These are phyloP conservation scores for Dissostichus mawsoni DNA, from an alignment of 2,113 vertebrate species.

Conservation along the genomic window DNA sequence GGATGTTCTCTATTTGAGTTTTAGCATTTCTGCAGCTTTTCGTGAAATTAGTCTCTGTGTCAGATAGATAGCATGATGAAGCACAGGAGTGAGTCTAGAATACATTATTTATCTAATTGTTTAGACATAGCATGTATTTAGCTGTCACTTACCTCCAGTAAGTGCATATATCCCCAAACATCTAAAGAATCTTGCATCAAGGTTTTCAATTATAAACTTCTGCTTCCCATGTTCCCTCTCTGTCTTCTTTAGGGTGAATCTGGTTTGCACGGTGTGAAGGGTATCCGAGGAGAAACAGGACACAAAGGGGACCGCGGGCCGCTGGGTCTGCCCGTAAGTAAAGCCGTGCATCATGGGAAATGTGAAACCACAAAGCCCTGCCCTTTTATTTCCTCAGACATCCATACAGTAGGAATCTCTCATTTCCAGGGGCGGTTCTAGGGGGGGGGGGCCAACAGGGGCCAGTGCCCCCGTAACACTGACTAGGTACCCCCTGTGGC, in stretches of 20 bases:
- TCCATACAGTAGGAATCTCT: neutral
- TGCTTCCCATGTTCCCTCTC: constrained; percentile 53
- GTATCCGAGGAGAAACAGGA: constrained; percentile 94
- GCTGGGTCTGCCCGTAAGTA: constrained; percentile 99
- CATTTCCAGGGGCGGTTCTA: neutral
- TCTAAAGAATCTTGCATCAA: neutral
- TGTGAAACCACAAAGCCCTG: constrained; percentile 23
- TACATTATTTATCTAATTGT: neutral
- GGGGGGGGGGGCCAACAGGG: too few species aligned
- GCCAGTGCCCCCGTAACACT: too few species aligned
- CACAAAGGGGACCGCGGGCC: constrained; percentile 99
- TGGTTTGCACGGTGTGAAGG: constrained; percentile 97
- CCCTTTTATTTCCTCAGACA: constrained; percentile 6
- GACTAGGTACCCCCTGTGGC: too few species aligned
- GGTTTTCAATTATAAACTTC: too few species aligned
- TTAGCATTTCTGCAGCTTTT: neutral
- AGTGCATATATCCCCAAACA: neutral
- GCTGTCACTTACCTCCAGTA: neutral
- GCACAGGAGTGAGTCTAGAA: neutral
- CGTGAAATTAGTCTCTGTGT: neutral
- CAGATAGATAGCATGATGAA: neutral
- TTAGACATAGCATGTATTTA: neutral
- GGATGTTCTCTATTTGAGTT: neutral
- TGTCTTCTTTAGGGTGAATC: constrained; percentile 91
- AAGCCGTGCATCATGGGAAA: constrained; percentile 76